phyloP scores from a whole-genome alignment of 2,113 vertebrate genomes.

The Heliornis fulica region DNA sequence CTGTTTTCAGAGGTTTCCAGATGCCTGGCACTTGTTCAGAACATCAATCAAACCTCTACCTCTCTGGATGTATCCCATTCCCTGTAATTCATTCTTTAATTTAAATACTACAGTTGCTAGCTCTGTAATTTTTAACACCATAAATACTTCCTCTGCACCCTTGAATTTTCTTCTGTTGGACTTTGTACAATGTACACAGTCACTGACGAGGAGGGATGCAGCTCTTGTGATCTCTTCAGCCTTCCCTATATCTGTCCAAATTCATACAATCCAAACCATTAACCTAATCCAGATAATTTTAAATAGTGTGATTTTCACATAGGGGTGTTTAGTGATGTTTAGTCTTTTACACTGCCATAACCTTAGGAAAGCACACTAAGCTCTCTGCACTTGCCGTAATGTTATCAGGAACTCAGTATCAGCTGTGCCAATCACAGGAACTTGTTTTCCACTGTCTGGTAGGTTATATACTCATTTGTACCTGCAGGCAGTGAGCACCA shows the following conservation, averaged over 20 bases:
- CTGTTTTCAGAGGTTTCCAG: not conserved
- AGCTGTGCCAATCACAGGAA: not conserved
- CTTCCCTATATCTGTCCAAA: not conserved
- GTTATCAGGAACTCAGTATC: not conserved
- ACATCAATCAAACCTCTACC: not conserved
- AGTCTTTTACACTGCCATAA: not conserved
- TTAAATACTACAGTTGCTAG: not conserved
- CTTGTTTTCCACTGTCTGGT: not conserved
- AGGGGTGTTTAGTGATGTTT: not conserved
- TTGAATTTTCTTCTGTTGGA: not conserved
- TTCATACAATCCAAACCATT: not conserved
- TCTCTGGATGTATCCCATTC: not conserved
- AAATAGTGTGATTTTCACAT: not conserved
- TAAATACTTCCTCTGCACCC: not conserved
- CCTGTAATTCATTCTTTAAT: not conserved
- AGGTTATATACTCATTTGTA: rapidly evolving
- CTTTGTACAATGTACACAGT: not conserved
- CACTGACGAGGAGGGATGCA: not conserved
- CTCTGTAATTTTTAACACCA: not conserved
- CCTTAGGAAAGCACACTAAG: not conserved
- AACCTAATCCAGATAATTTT: too few species aligned
- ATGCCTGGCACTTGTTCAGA: not conserved
- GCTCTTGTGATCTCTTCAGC: not conserved
- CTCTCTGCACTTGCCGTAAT: not conserved
- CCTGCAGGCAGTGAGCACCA: not conserved